phyloP scores from a whole-genome alignment of 53 echinoderm and acorn worm genomes.

The Stichopus horrens region DNA sequence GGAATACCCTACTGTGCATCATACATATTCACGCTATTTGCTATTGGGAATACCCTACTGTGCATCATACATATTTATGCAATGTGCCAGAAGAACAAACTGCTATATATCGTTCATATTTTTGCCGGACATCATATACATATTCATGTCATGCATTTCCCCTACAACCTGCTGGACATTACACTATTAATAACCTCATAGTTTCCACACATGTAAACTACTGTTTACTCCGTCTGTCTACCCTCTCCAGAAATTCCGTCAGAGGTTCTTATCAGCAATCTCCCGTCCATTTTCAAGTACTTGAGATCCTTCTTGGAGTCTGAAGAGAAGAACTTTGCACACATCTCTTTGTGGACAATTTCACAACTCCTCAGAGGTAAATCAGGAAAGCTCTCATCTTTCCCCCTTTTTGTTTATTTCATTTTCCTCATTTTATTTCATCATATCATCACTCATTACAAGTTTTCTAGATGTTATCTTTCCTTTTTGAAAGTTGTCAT shows the following conservation, averaged over 20 bases:
- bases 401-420: neutral
- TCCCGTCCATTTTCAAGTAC: constrained; percentile 67
- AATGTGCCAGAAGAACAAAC: neutral
- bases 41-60: no score
- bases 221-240: neutral
- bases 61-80: neutral
- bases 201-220: no score
- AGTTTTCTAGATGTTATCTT: no score
- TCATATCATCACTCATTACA: no score
- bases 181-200: no score
- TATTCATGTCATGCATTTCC: no score
- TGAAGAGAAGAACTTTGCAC: constrained; percentile 73
- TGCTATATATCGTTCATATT: no score
- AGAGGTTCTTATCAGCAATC: constrained; percentile 65
- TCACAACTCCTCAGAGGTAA: constrained; percentile 84
- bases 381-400: neutral
- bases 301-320: constrained; percentile 68
- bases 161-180: no score
- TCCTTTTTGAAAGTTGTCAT: no score
- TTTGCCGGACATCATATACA: no score
- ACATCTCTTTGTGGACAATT: constrained; percentile 87
- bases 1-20: no score
- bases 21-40: no score
- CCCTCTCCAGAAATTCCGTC: constrained; percentile 60
- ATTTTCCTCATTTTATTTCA: neutral